Evolutionary conservation across 1,140 invertebrate species (phyloP).

Genomic region (Probaryconus sp.): DNA sequence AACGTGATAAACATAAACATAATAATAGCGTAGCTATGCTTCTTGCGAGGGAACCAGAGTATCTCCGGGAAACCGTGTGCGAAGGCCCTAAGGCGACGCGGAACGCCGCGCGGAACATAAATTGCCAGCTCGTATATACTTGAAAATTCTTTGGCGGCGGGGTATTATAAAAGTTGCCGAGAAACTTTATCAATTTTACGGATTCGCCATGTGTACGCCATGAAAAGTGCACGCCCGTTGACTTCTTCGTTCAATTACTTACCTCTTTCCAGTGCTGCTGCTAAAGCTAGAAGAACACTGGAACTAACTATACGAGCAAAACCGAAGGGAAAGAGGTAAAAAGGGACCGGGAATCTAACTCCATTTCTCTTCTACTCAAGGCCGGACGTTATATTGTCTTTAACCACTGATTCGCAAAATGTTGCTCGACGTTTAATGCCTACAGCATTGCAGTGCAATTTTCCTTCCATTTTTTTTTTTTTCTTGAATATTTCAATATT

Average conservation of each 20-base stretch:
- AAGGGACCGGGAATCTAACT: no score
- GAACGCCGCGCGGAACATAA: conserved; percentile 65
- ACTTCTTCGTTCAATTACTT: conserved; percentile 63
- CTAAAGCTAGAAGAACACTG: no score
- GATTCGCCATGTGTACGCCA: conserved; percentile 72
- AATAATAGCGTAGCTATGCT: conserved; percentile 37
- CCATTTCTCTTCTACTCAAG: no score
- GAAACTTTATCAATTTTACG: conserved; percentile 79
- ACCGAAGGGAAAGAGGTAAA: background rate
- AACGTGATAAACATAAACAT: conserved; percentile 53
- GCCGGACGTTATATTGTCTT: no score
- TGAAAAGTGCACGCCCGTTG: conserved; percentile 57
- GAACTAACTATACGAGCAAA: conserved; percentile 56
- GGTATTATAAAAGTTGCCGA: conserved; percentile 76
- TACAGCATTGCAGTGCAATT: conserved; percentile 18
- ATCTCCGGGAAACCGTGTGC: conserved; percentile 30
- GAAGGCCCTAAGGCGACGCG: conserved; percentile 36
- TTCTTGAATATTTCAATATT: conserved; percentile 20
- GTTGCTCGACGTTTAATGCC: background rate
- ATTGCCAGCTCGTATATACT: conserved; percentile 74
- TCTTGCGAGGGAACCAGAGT: conserved; percentile 9
- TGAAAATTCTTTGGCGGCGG: conserved; percentile 70
- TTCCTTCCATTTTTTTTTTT: conserved; percentile 1
- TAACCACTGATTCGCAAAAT: conserved; percentile 44
- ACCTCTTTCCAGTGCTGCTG: conserved; percentile 38